Base-by-base conservation (phyloP, 2,888 invertebrate genomes). In the Diplolepis rosae region DNA sequence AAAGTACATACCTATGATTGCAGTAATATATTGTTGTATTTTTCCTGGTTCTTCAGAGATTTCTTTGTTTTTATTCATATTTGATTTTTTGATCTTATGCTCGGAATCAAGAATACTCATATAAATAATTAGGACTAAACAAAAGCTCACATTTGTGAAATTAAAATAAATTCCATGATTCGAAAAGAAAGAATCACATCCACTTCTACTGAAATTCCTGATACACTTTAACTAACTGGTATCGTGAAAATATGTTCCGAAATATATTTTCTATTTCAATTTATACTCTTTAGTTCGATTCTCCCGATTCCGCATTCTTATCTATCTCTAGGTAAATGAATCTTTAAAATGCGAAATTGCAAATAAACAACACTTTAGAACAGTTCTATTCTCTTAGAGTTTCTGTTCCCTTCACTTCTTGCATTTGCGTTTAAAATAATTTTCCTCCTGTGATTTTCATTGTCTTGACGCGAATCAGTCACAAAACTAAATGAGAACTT, bases 1-100 rank as follows among this genome's bases (percentile, higher is more conserved):
- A 39, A 24, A 27, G 1, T 24, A 39, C 39, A 24, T 5, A 76
- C 76, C 72, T 42, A 70, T 52, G n/a, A 39, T 7, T 4, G 76
- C 51, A 28, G 76, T 70, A 3, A 70, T 54, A 68, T 73, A 76
- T 61, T 76, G 76, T 9, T 66, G 76, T 11, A 27, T n/a, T 69
- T 70, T 73, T 52, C 76, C 76, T 18, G 76, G 70, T 51, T 72
- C 70, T n/a, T 1, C 1, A 13, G 27, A n/a, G 13, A 65, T 27
- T 65, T 66, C 9, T 24, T 61, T 13, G 18, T 11, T n/a, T 61
- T 61, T 22, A n/a, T 61, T 5, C 56, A 35, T 22, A 7, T 35
- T 32, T 18, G 32, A 13, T 13, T 39, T 39, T 13, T 39, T 7
- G 39, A 39, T 39, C 39, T 13, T 13, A 39, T 39, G 13, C 39